Evolutionary conservation across 2,113 vertebrate genomes (phyloP).

Genomic region (Fregata magnificens): DNA sequence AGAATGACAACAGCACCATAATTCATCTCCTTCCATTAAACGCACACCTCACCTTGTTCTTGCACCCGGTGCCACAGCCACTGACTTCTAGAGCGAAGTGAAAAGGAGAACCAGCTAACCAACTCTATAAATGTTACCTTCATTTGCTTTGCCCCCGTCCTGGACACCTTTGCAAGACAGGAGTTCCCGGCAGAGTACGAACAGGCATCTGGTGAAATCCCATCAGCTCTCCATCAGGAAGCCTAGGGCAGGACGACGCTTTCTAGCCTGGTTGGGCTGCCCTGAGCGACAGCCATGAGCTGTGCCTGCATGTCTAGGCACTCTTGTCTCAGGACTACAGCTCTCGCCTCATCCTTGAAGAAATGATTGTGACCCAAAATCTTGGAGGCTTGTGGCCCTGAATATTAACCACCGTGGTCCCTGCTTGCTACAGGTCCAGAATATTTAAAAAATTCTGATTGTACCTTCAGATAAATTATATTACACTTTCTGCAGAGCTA

Average conservation of each 20-base stretch:
- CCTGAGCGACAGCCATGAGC: background rate
- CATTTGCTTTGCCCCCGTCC: background rate
- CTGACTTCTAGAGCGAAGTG: fast-evolving
- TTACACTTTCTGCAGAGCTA: background rate
- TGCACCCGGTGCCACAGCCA: background rate
- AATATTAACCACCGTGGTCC: background rate
- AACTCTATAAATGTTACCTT: too few species aligned
- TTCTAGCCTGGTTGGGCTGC: background rate
- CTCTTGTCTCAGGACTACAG: background rate
- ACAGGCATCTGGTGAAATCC: background rate
- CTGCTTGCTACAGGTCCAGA: background rate
- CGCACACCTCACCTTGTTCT: background rate
- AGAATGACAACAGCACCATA: background rate
- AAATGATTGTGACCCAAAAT: background rate
- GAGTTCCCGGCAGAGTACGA: fast-evolving
- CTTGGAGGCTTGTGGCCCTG: background rate
- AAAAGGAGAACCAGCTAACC: background rate
- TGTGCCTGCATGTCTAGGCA: fast-evolving
- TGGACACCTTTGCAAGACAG: too few species aligned
- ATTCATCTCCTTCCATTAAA: background rate
- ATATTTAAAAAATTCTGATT: background rate
- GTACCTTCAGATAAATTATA: background rate
- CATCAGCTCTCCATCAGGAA: background rate
- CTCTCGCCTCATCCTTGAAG: background rate
- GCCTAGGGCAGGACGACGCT: background rate